phyloP scores from a whole-genome alignment of 1,140 invertebrate species.

The Melitaea cinxia region DNA sequence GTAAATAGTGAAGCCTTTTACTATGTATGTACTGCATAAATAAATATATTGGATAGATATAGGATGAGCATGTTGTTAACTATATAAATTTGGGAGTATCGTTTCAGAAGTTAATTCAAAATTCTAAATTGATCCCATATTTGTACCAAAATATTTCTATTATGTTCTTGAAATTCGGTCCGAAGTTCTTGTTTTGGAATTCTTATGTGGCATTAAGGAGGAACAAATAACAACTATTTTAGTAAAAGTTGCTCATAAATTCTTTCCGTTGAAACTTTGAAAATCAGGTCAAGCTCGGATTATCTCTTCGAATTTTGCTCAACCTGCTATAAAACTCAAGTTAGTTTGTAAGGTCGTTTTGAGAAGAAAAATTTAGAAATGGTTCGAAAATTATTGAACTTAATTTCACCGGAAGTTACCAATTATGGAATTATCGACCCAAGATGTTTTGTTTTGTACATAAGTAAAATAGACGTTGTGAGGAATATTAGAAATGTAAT shows the following conservation, averaged over 20 bases:
- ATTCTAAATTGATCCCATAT: no score
- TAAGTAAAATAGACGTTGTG: no score
- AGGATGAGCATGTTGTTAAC: no score
- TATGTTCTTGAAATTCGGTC: not conserved
- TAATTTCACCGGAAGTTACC: no score
- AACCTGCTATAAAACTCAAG: not conserved
- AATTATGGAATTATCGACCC: no score
- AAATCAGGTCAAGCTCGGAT: conserved; percentile 19
- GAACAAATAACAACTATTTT: conserved; percentile 17
- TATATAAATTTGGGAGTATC: no score
- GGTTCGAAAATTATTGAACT: no score
- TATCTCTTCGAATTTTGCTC: not conserved
- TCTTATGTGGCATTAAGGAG: not conserved
- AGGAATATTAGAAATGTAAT: no score
- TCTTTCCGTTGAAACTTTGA: not conserved
- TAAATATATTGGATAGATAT: not conserved
- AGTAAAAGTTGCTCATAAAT: conserved; percentile 16
- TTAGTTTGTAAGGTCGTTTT: not conserved
- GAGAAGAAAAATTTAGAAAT: no score
- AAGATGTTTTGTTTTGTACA: no score
- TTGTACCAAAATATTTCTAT: no score
- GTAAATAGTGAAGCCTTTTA: not conserved
- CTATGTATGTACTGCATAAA: not conserved
- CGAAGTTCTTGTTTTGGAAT: not conserved
- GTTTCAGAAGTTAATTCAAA: no score